These are phyloP conservation scores for Ceratina australensis DNA, from an alignment of 1,140 invertebrate species.

Conservation along the genomic window DNA sequence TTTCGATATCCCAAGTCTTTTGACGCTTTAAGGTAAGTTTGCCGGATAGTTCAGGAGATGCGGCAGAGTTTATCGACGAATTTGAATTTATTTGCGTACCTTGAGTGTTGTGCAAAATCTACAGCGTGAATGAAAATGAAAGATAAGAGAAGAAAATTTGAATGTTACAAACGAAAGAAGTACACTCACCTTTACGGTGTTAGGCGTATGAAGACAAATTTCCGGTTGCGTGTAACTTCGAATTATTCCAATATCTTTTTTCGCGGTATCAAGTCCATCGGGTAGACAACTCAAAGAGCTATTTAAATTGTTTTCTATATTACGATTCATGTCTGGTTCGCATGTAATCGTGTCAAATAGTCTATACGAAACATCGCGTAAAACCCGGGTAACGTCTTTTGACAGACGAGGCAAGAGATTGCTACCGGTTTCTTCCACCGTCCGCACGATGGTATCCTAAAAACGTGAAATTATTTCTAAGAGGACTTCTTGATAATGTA, in stretches of 20 bases:
- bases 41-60: not conserved
- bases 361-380: slow-evolving; percentile 60
- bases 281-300: too few species aligned
- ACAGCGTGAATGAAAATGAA: too few species aligned
- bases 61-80: too few species aligned
- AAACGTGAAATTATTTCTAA: not conserved
- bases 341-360: slow-evolving; percentile 64
- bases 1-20: slow-evolving; percentile 32
- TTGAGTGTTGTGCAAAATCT: not conserved
- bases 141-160: too few species aligned
- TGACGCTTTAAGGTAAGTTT: slow-evolving; percentile 14
- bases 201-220: not conserved
- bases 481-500: not conserved
- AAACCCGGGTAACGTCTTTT: slow-evolving; percentile 60
- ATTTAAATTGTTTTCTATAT: slow-evolving; percentile 25
- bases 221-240: slow-evolving; percentile 30
- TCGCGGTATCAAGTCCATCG: too few species aligned
- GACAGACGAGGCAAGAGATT: slow-evolving; percentile 66
- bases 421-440: slow-evolving; percentile 71
- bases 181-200: not conserved
- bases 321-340: slow-evolving; percentile 50
- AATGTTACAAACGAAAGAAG: not conserved
- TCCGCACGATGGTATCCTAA: slow-evolving; percentile 63
- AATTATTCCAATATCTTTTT: not conserved
- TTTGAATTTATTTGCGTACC: not conserved